A percentile compares a stretch with the other conserved stretches of the same genome.
Conservation (phyloP, 2,797 vertebrate genomes). For the Nannoperca australis region DNA sequence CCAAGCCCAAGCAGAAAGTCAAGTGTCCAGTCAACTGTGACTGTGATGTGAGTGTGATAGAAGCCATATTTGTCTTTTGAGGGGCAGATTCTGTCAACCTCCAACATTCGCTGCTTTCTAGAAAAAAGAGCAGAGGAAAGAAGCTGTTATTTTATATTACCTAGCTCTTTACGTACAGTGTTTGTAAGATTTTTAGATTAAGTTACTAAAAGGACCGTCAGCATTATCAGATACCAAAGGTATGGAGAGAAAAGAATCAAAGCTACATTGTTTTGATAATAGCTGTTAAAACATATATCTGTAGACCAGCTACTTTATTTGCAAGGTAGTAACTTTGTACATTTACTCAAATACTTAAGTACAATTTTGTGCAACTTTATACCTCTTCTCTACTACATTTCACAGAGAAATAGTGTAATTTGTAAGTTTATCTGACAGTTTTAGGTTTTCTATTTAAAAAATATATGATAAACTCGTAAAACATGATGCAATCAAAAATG, state of each 20-base stretch:
- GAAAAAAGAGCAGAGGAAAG: not conserved
- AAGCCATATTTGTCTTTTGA: not conserved
- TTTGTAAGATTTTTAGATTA: not conserved
- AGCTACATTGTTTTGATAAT: not conserved
- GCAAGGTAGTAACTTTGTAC: not conserved
- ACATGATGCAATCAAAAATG: too few relatives aligned
- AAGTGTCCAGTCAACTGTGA: conserved; percentile 87
- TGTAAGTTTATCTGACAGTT: not conserved
- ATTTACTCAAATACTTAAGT: too few relatives aligned
- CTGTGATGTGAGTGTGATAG: conserved; percentile 83
- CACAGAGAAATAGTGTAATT: not conserved
- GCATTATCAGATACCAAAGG: not conserved
- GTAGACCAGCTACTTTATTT: not conserved
- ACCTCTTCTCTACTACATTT: not conserved
- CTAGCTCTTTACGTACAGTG: not conserved
- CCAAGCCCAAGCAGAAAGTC: conserved; percentile 50
- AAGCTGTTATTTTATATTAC: not conserved
- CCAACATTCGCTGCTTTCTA: not conserved
- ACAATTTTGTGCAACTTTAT: not conserved
- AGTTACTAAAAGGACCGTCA: not conserved
- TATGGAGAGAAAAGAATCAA: not conserved
- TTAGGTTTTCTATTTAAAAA: not conserved
- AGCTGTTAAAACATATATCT: not conserved
- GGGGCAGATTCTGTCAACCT: not conserved
- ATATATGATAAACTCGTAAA: too few relatives aligned